phyloP scores from a whole-genome alignment of 1,140 invertebrate genomes.

The Drosophila athabasca region DNA sequence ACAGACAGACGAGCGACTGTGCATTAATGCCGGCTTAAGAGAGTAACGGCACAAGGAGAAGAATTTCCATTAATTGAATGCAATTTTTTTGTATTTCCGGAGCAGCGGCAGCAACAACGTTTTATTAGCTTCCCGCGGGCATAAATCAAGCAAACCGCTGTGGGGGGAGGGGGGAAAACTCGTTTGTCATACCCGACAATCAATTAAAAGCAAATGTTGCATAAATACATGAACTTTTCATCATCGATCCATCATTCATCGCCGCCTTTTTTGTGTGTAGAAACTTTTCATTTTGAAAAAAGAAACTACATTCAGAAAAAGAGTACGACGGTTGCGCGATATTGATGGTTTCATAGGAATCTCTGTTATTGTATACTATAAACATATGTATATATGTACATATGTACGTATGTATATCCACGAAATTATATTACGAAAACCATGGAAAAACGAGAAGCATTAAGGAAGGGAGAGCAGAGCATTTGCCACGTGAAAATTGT shows the following conservation, averaged over 20 bases:
- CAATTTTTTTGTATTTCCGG: conserved; percentile 59
- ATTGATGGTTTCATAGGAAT: conserved; percentile 5
- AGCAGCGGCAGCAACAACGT: conserved; percentile 27
- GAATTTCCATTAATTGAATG: conserved; percentile 65
- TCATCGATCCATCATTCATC: conserved; percentile 59
- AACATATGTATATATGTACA: no score
- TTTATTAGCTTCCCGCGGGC: conserved; percentile 65
- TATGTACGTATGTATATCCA: no score
- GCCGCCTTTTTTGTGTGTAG: conserved; percentile 2
- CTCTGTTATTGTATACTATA: no score
- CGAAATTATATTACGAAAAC: no score
- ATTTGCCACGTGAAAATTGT: no score
- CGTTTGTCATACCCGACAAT: conserved; percentile 78
- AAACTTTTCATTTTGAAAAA: conserved; percentile 49
- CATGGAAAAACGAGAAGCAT: no score
- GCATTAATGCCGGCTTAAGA: conserved; percentile 75
- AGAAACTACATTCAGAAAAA: conserved; percentile 45
- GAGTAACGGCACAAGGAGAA: conserved; percentile 44
- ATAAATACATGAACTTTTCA: conserved; percentile 77
- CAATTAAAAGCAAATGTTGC: conserved; percentile 81
- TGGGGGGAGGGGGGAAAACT: conserved; percentile 26
- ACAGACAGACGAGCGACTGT: conserved; percentile 49
- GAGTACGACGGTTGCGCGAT: conserved; percentile 30
- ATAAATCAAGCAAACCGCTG: conserved; percentile 56
- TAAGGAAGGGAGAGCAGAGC: no score